Conservation (phyloP, 2,113 vertebrate species). For the Hepsetus odoe region DNA sequence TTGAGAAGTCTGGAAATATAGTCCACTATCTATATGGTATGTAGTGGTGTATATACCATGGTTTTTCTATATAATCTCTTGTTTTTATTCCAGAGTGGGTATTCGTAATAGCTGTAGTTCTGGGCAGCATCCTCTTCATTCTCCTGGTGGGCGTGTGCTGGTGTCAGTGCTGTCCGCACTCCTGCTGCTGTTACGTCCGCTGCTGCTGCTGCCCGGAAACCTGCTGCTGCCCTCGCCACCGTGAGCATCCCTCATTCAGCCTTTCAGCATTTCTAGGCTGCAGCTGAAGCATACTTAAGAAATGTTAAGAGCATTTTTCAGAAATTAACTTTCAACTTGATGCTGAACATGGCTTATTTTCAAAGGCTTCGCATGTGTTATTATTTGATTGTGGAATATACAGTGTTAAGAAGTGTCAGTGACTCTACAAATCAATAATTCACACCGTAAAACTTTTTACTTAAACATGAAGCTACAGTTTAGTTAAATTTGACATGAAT, state of each 20-base stretch:
- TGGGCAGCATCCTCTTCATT: slow-evolving; percentile 85
- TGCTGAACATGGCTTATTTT: not conserved
- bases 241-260: slow-evolving; percentile 76
- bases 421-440: not conserved
- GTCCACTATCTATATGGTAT: not conserved
- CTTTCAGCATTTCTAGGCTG: not conserved
- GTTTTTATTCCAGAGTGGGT: slow-evolving; percentile 86
- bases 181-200: slow-evolving; percentile 94
- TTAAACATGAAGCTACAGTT: not conserved
- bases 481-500: not conserved
- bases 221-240: slow-evolving; percentile 93
- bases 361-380: not conserved
- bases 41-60: not conserved
- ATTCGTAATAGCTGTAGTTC: slow-evolving; percentile 87
- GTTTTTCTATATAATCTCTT: not conserved
- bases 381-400: not conserved
- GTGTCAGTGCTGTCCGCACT: slow-evolving; percentile 98
- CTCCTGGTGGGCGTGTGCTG: slow-evolving; percentile 92
- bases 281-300: not conserved
- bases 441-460: not conserved
- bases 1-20: no score
- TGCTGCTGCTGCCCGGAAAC: slow-evolving; percentile 93
- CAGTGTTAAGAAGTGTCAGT: not conserved
- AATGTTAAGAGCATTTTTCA: not conserved
- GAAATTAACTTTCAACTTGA: not conserved